Evolutionary conservation across 2,797 vertebrate genomes (phyloP).

Genomic region (Momotus momota): DNA sequence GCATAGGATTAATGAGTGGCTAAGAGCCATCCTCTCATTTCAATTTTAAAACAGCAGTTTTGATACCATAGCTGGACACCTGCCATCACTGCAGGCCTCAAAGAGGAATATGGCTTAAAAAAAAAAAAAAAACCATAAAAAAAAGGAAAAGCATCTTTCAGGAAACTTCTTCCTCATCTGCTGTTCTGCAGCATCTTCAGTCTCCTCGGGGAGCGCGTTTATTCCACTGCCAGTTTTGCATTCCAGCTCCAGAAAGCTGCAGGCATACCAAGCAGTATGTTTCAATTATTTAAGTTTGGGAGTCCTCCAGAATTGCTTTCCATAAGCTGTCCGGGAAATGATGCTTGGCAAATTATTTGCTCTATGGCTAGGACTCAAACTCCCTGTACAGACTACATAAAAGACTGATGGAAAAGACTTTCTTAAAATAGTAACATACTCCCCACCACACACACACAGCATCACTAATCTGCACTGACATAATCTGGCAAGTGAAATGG

Average conservation of each 20-base stretch:
- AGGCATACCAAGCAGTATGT: conserved; percentile 9
- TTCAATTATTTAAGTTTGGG: conserved; percentile 29
- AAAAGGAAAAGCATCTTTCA: rapidly evolving
- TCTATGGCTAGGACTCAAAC: background rate
- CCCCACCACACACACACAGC: background rate
- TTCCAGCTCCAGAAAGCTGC: conserved; percentile 17
- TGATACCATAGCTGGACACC: conserved; percentile 27
- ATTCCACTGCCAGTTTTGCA: conserved; percentile 31
- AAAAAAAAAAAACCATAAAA: background rate
- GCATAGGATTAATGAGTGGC: conserved; percentile 26
- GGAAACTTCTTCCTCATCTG: background rate
- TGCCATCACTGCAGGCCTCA: conserved; percentile 56
- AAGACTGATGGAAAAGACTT: background rate
- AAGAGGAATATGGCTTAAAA: background rate
- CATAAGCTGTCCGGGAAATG: conserved; percentile 32
- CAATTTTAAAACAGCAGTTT: conserved; percentile 31
- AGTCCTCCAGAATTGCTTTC: conserved; percentile 13
- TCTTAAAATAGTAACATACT: background rate
- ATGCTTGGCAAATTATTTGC: background rate
- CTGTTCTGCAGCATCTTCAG: background rate
- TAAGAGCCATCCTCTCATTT: conserved; percentile 46
- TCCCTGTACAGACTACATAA: background rate
- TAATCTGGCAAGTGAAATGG: background rate
- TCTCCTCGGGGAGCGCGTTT: background rate
- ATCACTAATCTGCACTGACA: background rate